A percentile compares a stretch with the other conserved stretches of the same genome.
Evolutionary conservation across 2,113 vertebrate species (phyloP).

Genomic region (Urocynchramus pylzowi): DNA sequence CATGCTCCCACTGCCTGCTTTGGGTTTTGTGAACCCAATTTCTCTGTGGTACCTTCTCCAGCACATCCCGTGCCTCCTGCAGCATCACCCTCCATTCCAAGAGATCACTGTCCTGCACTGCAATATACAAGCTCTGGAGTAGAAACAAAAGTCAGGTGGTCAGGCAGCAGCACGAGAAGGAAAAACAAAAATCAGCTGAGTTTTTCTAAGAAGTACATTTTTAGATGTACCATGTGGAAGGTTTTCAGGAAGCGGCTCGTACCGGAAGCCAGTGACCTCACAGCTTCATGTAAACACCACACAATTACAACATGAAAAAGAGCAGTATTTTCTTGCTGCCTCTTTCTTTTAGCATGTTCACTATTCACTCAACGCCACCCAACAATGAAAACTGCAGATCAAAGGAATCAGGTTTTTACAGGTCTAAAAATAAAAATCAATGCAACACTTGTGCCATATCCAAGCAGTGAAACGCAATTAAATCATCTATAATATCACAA

Average conservation of each 20-base stretch:
- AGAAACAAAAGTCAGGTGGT: neutral
- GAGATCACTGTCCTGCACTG: rapidly evolving
- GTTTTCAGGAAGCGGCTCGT: constrained; percentile 54
- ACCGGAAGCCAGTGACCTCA: constrained; percentile 57
- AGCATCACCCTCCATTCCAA: neutral
- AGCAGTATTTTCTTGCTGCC: neutral
- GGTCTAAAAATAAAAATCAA: neutral
- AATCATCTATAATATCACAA: neutral
- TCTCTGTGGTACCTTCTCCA: neutral
- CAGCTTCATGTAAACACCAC: constrained; percentile 31
- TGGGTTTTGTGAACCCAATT: neutral
- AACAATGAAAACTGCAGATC: neutral
- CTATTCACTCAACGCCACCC: neutral
- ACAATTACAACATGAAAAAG: neutral
- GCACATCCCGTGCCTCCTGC: neutral
- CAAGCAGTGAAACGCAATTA: neutral
- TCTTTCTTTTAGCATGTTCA: neutral
- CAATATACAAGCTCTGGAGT: rapidly evolving
- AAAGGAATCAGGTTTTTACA: neutral
- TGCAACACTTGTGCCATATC: neutral
- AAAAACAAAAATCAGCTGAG: constrained; percentile 42
- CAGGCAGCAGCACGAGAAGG: neutral
- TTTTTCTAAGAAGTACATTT: constrained; percentile 59
- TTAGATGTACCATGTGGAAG: constrained; percentile 8
- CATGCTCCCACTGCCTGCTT: neutral